Conservation (phyloP, 2,113 vertebrate species). For the Ptyas mucosa region DNA sequence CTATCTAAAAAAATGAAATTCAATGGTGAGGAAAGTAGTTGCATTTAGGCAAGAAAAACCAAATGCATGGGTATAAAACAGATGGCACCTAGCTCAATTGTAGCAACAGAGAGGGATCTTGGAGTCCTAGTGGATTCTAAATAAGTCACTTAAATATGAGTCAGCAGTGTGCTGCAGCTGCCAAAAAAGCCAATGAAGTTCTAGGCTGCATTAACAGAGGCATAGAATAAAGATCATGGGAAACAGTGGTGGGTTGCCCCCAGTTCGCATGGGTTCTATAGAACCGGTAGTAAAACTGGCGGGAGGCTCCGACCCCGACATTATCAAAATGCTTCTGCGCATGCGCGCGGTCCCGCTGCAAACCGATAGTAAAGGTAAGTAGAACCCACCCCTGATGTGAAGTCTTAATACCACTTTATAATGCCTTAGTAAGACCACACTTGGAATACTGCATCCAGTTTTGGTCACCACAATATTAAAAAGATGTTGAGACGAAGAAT, state of each 20-base stretch:
- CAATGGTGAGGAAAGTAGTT: neutral
- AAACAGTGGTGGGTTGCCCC: too few relatives aligned
- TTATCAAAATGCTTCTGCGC: too few relatives aligned
- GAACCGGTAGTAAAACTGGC: too few relatives aligned
- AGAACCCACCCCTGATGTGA: too few relatives aligned
- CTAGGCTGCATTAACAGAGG: neutral
- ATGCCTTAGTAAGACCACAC: too few relatives aligned
- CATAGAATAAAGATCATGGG: neutral
- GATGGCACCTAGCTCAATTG: neutral
- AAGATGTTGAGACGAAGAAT: neutral
- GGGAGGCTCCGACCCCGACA: too few relatives aligned
- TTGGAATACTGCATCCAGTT: neutral
- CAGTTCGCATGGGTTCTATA: too few relatives aligned
- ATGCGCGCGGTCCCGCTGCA: too few relatives aligned
- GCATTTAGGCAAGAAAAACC: neutral
- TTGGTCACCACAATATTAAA: neutral
- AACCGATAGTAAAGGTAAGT: too few relatives aligned
- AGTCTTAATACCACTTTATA: too few relatives aligned
- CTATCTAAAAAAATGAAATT: neutral
- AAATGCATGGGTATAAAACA: neutral
- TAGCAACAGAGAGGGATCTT: neutral
- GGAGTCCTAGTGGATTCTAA: neutral
- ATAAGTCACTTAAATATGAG: neutral
- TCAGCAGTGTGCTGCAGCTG: neutral
- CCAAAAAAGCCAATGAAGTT: neutral